phyloP scores from a whole-genome alignment of 2,797 vertebrate species.

The Rhyacichthys aspro region DNA sequence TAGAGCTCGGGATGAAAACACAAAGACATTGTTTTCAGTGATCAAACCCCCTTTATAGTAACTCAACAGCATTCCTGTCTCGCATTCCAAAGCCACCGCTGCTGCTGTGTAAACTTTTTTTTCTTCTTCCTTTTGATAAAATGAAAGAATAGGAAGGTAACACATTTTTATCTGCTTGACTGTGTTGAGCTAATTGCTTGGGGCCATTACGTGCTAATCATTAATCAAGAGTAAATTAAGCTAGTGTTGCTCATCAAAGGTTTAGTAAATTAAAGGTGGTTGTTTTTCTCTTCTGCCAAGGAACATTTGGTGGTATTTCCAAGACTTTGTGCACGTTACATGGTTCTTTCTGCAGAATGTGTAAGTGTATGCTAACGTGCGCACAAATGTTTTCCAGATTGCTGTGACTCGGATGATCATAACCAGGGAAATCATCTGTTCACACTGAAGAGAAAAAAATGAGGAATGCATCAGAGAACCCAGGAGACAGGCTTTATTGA shows the following conservation, averaged over 20 bases:
- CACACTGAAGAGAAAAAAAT: conserved; percentile 46
- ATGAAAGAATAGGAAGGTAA: conserved; percentile 39
- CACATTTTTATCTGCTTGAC: conserved; percentile 52
- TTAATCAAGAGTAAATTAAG: conserved; percentile 36
- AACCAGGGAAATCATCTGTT: conserved; percentile 57
- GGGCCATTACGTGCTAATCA: conserved; percentile 33
- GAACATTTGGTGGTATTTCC: conserved; percentile 3
- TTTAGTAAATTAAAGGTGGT: conserved; percentile 38
- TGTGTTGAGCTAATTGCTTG: conserved; percentile 28
- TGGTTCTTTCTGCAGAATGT: conserved; percentile 24
- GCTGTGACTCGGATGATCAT: conserved; percentile 64
- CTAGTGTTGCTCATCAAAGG: not conserved
- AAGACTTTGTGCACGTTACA: not conserved
- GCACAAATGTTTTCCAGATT: conserved; percentile 74
- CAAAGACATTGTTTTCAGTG: conserved; percentile 83
- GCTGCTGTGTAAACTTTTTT: conserved; percentile 71
- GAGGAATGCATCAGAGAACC: conserved; percentile 35
- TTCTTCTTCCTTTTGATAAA: conserved; percentile 43
- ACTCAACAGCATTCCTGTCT: conserved; percentile 86
- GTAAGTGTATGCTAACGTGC: conserved; percentile 48
- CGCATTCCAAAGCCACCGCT: conserved; percentile 84
- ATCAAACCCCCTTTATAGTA: conserved; percentile 83
- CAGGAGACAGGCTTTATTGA: not conserved
- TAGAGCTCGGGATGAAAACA: conserved; percentile 79
- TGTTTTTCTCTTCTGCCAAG: conserved; percentile 3